These are phyloP conservation scores for Himalopsyche japonica DNA, from an alignment of 2,888 invertebrate species.

Conservation along the genomic window DNA sequence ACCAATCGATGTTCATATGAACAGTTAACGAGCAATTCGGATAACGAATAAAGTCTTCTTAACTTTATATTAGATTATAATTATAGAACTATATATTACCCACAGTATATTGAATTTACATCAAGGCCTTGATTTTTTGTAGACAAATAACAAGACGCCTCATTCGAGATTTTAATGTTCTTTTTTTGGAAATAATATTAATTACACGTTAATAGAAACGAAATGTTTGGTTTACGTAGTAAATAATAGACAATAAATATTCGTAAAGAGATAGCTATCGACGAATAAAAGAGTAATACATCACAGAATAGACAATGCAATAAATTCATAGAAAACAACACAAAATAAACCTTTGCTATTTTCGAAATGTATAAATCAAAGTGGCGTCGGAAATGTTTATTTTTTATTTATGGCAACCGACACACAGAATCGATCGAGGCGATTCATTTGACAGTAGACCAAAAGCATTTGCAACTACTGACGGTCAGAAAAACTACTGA, in stretches of 20 bases:
- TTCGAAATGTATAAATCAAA: not conserved
- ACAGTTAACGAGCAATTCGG: too few species aligned
- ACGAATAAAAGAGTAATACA: not conserved
- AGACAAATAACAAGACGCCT: too few species aligned
- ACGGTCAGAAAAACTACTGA: not conserved
- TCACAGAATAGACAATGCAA: not conserved
- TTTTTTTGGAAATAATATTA: too few species aligned
- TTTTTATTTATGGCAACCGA: not conserved
- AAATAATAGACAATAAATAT: not conserved
- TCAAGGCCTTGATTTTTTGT: too few species aligned
- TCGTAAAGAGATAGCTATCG: not conserved
- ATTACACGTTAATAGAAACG: too few species aligned
- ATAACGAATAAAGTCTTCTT: too few species aligned
- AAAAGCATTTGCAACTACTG: not conserved
- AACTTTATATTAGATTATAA: too few species aligned
- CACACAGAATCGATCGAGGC: not conserved
- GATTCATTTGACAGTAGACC: not conserved
- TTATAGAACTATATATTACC: too few species aligned
- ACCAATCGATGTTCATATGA: too few species aligned
- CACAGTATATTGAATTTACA: too few species aligned
- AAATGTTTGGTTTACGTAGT: not conserved
- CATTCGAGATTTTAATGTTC: too few species aligned
- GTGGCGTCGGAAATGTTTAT: not conserved
- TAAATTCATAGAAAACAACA: conserved; percentile 1
- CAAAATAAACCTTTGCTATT: not conserved